Evolutionary conservation across 1,140 invertebrate genomes (phyloP).

Genomic region (Oedothorax gibbosus): DNA sequence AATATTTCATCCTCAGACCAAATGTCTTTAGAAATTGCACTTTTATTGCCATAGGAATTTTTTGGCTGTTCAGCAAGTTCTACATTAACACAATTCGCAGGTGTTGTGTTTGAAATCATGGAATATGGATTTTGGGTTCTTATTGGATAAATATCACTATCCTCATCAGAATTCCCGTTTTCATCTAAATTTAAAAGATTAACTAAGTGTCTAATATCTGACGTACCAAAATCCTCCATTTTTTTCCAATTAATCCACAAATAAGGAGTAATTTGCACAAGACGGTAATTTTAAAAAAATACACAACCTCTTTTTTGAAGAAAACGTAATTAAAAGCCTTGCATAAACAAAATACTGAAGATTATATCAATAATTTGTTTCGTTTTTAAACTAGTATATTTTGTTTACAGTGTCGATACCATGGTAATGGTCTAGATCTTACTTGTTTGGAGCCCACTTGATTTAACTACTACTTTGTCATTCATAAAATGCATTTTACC

Average conservation of each 20-base stretch:
- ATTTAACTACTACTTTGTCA: too few relatives aligned
- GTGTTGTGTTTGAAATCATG: neutral
- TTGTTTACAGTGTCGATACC: too few relatives aligned
- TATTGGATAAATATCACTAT: conserved; percentile 1
- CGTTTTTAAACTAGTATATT: too few relatives aligned
- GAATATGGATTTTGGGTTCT: neutral
- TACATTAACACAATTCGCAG: neutral
- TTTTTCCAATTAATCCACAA: neutral
- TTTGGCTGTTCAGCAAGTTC: neutral
- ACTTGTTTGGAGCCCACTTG: too few relatives aligned
- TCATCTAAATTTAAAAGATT: conserved; percentile 31
- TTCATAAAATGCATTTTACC: too few relatives aligned
- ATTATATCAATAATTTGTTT: too few relatives aligned
- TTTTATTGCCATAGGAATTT: neutral
- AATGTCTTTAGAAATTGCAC: conserved; percentile 29
- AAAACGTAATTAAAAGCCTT: too few relatives aligned
- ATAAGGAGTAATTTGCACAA: too few relatives aligned
- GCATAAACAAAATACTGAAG: too few relatives aligned
- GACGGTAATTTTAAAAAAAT: too few relatives aligned
- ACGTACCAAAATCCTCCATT: neutral
- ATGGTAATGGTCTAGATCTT: too few relatives aligned
- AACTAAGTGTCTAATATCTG: conserved; percentile 27
- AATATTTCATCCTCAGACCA: conserved; percentile 46
- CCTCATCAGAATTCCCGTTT: neutral
- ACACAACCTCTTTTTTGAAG: too few relatives aligned